Evolutionary conservation across 2,113 vertebrate species (phyloP).

Genomic region (Sinocyclocheilus rhinocerous): DNA sequence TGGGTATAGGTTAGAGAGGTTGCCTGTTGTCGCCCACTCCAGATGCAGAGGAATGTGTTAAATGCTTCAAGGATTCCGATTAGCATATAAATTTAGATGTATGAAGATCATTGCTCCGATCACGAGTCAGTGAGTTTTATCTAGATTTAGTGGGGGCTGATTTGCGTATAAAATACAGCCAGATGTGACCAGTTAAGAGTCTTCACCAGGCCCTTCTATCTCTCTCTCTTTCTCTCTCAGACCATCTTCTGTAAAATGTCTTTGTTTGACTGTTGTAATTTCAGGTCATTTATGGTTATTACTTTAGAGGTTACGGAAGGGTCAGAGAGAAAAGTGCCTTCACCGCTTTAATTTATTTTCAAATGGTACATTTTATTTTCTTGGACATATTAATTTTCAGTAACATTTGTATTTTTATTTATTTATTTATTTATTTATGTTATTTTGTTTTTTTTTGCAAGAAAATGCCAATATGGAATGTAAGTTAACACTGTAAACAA

Average conservation of each 20-base stretch:
- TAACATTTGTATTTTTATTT: too few relatives aligned
- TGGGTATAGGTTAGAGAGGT: conserved; percentile 48
- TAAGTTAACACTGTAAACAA: not conserved
- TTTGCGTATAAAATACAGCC: conserved; percentile 79
- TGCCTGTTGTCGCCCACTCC: conserved; percentile 55
- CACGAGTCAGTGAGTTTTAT: conserved; percentile 81
- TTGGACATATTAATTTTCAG: not conserved
- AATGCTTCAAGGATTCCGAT: conserved; percentile 74
- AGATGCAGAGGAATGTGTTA: conserved; percentile 78
- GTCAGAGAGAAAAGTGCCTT: conserved; percentile 37
- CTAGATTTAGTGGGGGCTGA: conserved; percentile 79
- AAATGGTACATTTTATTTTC: conserved; percentile 4
- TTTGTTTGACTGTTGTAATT: conserved; percentile 60
- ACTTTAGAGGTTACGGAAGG: conserved; percentile 49
- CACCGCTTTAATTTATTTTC: conserved; percentile 38
- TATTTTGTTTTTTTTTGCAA: too few relatives aligned
- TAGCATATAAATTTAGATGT: conserved; percentile 85
- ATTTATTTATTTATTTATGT: too few relatives aligned
- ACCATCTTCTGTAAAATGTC: conserved; percentile 49
- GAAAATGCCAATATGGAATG: not conserved
- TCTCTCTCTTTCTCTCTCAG: conserved; percentile 17
- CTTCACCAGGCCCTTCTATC: conserved; percentile 39
- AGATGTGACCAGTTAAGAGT: conserved; percentile 69
- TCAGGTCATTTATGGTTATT: conserved; percentile 53
- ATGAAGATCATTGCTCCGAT: conserved; percentile 80